These are phyloP conservation scores for Chrysemys picta DNA, from an alignment of 2,113 vertebrate genomes.

Conservation along the genomic window DNA sequence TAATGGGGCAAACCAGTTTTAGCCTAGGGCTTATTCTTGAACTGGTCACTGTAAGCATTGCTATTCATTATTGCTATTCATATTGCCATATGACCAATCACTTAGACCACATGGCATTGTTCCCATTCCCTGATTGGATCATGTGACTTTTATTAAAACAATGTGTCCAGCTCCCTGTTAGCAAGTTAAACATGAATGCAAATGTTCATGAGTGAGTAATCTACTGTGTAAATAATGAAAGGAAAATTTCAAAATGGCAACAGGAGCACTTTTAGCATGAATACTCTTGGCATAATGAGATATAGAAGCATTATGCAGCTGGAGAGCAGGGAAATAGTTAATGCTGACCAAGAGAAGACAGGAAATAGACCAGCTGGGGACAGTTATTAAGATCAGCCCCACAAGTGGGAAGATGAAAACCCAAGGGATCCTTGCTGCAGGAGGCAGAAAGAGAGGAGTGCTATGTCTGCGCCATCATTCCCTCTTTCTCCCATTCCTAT, in stretches of 20 bases:
- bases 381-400: not conserved
- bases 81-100: not conserved
- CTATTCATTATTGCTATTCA: not conserved
- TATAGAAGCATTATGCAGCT: not conserved
- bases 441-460: not conserved
- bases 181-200: not conserved
- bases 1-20: not conserved
- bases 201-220: not conserved
- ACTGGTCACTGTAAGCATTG: constrained; percentile 27
- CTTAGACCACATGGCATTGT: not conserved
- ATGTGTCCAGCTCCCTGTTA: not conserved
- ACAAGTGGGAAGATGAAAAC: not conserved
- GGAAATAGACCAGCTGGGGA: not conserved
- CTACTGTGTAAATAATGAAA: not conserved
- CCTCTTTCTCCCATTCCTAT: not conserved
- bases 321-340: not conserved
- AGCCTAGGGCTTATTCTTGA: not conserved
- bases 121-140: not conserved
- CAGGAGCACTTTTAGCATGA: not conserved
- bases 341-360: not conserved
- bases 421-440: not conserved
- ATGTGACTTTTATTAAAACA: not conserved
- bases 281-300: not conserved
- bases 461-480: not conserved
- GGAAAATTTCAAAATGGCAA: not conserved